Evolutionary conservation across 2,797 vertebrate genomes (phyloP), one percentile per base, ranked within the genome.

Genomic region (Coregonus suidteri): DNA sequence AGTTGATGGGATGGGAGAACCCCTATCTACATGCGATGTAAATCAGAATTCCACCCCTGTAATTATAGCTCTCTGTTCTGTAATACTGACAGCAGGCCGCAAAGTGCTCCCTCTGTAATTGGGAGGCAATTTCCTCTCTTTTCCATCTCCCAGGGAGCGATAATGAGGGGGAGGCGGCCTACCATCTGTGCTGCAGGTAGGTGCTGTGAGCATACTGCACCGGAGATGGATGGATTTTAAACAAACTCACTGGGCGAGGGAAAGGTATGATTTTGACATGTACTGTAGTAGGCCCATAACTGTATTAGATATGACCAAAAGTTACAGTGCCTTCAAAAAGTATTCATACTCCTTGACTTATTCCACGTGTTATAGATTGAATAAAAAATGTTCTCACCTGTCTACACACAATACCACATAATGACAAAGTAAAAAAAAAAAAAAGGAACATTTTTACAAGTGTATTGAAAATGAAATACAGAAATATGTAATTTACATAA

Each of bases 111-210:
- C 18, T 53, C 6, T 59, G 71, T 71, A 64, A 66, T 66, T 69
- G 35, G 16, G 31, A 37, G 51, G 30, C 51, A 47, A 71, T 71
- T 71, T 52, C 53, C 41, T 25, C 47, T 71, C 37, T 37, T 52
- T 51, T 74, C 68, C 41, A n/a, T 52, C 64, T 74, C 62, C 51
- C 64, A 62, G 34, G 64, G 77, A 73, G 64, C 13, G 51, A 73
- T 47, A 47, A 66, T 47, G 51, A 73, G 73, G 18, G 37, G 16
- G 59, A 6, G 31, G 51, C 2, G 11, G 66, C 14, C 30, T 16
- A 35, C 66, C 66, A 68, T 68, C 66, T 68, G 66, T 68, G 66
- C 30, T 6, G 31, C 75, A 76, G 75, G 75, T 69, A 68, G 75
- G 34, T 47, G 54, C n/a, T 11, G 59, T 34, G 51, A 70, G 34